Evolutionary conservation across 2,113 vertebrate species (phyloP).

Genomic region (Pagrus major): DNA sequence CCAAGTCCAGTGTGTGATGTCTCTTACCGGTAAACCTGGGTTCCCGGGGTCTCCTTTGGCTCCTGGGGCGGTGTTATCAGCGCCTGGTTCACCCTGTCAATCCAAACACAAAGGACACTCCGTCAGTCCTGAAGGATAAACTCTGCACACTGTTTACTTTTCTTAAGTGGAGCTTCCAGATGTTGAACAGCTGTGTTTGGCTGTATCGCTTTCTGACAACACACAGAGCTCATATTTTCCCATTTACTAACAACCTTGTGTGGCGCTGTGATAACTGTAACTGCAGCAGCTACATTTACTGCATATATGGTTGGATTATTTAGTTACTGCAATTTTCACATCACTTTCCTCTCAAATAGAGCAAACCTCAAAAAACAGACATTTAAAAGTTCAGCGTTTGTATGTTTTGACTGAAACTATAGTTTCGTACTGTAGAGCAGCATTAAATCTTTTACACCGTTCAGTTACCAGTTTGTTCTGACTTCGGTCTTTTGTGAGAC

Average conservation of each 20-base stretch:
- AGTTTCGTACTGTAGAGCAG: too few species aligned
- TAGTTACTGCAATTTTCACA: too few species aligned
- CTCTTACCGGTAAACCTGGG: constrained; percentile 82
- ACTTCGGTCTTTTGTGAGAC: too few species aligned
- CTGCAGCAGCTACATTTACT: too few species aligned
- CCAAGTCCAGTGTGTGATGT: not conserved
- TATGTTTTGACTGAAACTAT: too few species aligned
- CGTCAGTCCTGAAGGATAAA: not conserved
- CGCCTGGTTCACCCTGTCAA: constrained; percentile 86
- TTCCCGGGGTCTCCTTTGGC: constrained; percentile 86
- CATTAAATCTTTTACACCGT: too few species aligned
- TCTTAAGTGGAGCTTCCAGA: not conserved
- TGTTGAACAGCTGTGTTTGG: not conserved
- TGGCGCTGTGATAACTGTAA: not conserved
- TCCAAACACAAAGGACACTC: constrained; percentile 21
- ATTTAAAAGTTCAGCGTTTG: too few species aligned
- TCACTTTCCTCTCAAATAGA: too few species aligned
- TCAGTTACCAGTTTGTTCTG: too few species aligned
- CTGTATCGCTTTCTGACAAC: not conserved
- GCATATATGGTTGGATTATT: too few species aligned
- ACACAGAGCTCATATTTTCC: not conserved
- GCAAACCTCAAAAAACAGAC: too few species aligned
- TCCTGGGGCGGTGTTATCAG: constrained; percentile 76
- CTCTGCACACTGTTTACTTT: not conserved
- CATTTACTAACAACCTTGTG: not conserved